These are phyloP conservation scores for Anastatus disparis DNA, from an alignment of 1,140 invertebrate genomes.

Conservation along the genomic window DNA sequence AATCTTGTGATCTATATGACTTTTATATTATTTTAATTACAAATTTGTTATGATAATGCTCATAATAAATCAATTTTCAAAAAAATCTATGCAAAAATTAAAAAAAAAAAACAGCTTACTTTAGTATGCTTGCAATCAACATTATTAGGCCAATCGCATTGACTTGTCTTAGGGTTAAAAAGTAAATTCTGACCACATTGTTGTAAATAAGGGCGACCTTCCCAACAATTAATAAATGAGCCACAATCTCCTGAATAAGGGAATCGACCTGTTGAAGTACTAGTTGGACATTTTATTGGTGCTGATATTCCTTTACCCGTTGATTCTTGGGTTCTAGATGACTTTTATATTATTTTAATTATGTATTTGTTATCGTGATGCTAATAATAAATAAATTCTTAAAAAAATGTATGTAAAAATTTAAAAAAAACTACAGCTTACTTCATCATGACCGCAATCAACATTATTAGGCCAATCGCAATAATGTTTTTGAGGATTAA, in stretches of 20 bases:
- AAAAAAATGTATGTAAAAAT: no score
- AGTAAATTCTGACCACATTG: conserved; percentile 72
- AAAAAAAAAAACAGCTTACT: not conserved
- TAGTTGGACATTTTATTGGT: not conserved
- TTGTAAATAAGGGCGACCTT: conserved; percentile 70
- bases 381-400: no score
- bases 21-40: no score
- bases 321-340: no score
- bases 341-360: no score
- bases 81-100: no score
- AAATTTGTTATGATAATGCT: no score
- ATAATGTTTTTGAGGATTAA: conserved; percentile 64
- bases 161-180: conserved; percentile 66
- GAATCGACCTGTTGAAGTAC: not conserved
- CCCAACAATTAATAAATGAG: conserved; percentile 76
- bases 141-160: conserved; percentile 69
- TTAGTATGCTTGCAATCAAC: not conserved
- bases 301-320: no score
- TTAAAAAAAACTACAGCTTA: no score
- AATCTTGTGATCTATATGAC: no score
- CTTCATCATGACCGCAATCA: not conserved
- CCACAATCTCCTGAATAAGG: conserved; percentile 71
- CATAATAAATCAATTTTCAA: no score
- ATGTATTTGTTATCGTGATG: no score
- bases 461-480: conserved; percentile 69